Conservation (phyloP, 2,797 vertebrate genomes). For the Pterois miles region DNA sequence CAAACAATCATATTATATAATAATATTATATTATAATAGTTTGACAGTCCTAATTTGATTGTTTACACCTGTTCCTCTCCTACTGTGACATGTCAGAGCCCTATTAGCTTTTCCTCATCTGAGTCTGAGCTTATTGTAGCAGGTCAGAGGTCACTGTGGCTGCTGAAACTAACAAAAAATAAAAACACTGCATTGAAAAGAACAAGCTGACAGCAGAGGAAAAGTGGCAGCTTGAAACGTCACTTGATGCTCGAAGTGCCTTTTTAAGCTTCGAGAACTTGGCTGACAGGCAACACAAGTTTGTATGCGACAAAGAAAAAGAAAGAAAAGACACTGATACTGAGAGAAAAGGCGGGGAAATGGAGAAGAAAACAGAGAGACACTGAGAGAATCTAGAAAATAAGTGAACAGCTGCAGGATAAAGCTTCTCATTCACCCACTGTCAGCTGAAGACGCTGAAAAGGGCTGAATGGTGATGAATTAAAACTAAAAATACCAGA, state of each 20-base stretch:
- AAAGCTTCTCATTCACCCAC: constrained; percentile 47
- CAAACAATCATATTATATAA: no score
- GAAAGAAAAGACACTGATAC: background rate
- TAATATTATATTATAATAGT: no score
- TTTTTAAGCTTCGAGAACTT: background rate
- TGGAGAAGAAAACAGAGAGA: constrained; percentile 13
- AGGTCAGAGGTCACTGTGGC: constrained; percentile 6
- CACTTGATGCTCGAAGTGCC: background rate
- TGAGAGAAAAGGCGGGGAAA: constrained; percentile 24
- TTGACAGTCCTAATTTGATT: no score
- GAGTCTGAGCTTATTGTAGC: no score
- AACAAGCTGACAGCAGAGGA: background rate
- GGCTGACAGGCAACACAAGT: constrained; percentile 6
- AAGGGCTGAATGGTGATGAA: constrained; percentile 40
- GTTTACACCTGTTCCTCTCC: no score
- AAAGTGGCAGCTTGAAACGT: background rate
- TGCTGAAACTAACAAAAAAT: background rate
- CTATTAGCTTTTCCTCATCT: no score
- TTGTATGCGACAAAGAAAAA: background rate
- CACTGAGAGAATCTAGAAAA: constrained; percentile 9
- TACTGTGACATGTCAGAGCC: no score
- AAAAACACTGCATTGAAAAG: background rate
- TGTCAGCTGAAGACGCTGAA: constrained; percentile 21
- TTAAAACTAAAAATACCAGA: constrained; percentile 57
- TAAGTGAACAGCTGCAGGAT: constrained; percentile 65